Evolutionary conservation across 2,113 vertebrate species (phyloP).

Genomic region (Ceyx margarethae): DNA sequence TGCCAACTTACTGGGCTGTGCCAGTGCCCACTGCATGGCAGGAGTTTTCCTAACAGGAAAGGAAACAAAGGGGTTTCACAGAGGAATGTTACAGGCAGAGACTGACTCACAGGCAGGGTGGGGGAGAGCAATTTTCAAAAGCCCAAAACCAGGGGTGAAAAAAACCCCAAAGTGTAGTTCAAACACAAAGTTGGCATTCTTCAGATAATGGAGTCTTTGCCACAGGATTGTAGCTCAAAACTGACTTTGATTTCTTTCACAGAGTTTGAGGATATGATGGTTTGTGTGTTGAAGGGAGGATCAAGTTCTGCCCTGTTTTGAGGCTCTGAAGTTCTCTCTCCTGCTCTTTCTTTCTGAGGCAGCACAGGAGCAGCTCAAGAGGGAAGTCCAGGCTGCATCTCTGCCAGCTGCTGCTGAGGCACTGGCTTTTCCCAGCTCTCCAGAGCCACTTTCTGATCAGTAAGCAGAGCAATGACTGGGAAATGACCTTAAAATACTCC

Average conservation of each 20-base stretch:
- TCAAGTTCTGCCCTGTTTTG: neutral
- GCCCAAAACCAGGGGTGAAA: neutral
- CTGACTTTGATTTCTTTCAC: neutral
- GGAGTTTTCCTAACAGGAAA: neutral
- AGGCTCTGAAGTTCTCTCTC: neutral
- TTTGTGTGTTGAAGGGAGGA: neutral
- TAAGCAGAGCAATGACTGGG: neutral
- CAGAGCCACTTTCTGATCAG: neutral
- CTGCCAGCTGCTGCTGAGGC: neutral
- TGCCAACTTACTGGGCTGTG: slow-evolving; percentile 10
- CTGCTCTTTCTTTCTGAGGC: neutral
- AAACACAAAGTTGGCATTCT: neutral
- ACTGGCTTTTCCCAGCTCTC: neutral
- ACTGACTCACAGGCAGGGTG: neutral
- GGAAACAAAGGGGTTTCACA: slow-evolving; percentile 22
- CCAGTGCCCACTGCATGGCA: accelerated
- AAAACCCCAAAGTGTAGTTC: neutral
- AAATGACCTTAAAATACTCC: neutral
- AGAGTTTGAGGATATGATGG: neutral
- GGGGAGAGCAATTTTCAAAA: neutral
- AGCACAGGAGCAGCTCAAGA: neutral
- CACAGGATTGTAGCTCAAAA: neutral
- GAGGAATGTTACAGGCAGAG: neutral
- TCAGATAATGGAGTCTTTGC: neutral
- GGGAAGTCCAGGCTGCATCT: neutral